Percentiles rank a stretch among this genome's conserved stretches.
Conservation (phyloP, 2,888 invertebrate genomes). For the Halictus ligatus region DNA sequence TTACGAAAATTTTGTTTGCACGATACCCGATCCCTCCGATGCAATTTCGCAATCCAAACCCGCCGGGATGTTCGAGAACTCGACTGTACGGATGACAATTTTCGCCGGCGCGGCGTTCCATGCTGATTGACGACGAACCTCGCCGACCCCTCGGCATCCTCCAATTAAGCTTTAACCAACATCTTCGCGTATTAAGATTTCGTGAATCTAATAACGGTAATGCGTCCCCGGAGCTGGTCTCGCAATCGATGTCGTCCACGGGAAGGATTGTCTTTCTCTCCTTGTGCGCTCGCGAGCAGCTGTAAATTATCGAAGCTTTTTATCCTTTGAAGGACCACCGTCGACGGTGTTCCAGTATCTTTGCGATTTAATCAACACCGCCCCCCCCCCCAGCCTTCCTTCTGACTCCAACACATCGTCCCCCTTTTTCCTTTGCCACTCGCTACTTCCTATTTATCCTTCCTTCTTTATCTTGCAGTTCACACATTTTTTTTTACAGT, state of each 20-base stretch:
- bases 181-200: conserved; percentile 48
- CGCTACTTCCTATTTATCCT: conserved; percentile 29
- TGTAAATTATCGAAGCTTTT: conserved; percentile 72
- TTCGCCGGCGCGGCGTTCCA: conserved; percentile 26
- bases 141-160: background rate
- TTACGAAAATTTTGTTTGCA: conserved; percentile 26
- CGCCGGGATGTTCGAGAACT: conserved; percentile 21
- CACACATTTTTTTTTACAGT: conserved; percentile 17
- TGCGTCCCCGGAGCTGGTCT: conserved; percentile 45
- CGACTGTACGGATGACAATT: conserved; percentile 9
- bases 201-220: conserved; percentile 60
- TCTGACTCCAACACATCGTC: conserved; percentile 23
- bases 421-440: conserved; percentile 40
- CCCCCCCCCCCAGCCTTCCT: conserved; percentile 51
- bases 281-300: conserved; percentile 31
- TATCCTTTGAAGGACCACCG: conserved; percentile 67
- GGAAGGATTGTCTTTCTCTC: conserved; percentile 51
- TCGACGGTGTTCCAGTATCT: conserved; percentile 66
- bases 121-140: conserved; percentile 21
- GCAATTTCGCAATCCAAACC: conserved; percentile 38
- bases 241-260: conserved; percentile 25
- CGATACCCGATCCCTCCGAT: conserved; percentile 13
- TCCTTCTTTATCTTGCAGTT: conserved; percentile 5
- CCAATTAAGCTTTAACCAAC: conserved; percentile 42
- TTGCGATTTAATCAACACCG: conserved; percentile 75